Evolutionary conservation across 2,797 vertebrate genomes (phyloP).

Genomic region (Borostomias antarcticus): DNA sequence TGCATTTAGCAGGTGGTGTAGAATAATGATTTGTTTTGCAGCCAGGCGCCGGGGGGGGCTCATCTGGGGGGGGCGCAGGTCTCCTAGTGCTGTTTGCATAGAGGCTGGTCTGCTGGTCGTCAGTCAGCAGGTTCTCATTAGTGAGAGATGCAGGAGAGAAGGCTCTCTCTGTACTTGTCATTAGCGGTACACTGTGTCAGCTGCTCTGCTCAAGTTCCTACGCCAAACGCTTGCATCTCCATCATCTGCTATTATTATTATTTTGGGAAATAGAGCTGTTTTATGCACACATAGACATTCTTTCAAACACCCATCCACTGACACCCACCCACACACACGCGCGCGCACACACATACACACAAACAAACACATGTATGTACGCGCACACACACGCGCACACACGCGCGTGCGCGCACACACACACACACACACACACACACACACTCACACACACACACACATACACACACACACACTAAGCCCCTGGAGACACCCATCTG

Average conservation of each 20-base stretch:
- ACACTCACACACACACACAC: not conserved
- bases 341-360: not conserved
- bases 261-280: slow-evolving; percentile 3
- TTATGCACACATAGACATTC: not conserved
- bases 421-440: not conserved
- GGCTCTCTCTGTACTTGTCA: not conserved
- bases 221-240: not conserved
- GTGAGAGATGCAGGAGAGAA: not conserved
- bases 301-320: too few species aligned
- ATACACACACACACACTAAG: not conserved
- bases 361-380: not conserved
- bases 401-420: not conserved
- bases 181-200: slow-evolving; percentile 7
- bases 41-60: not conserved
- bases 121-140: slow-evolving; percentile 13
- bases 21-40: slow-evolving; percentile 12
- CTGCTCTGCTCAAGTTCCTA: not conserved
- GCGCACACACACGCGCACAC: not conserved
- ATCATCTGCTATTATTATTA: slow-evolving; percentile 4
- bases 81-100: not conserved
- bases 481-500: not conserved
- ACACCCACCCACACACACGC: too few species aligned
- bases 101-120: slow-evolving; percentile 2
- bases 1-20: slow-evolving; percentile 10
- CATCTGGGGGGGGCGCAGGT: not conserved